These are phyloP conservation scores for Decapterus maruadsi DNA, from an alignment of 2,797 vertebrate species.

Conservation along the genomic window DNA sequence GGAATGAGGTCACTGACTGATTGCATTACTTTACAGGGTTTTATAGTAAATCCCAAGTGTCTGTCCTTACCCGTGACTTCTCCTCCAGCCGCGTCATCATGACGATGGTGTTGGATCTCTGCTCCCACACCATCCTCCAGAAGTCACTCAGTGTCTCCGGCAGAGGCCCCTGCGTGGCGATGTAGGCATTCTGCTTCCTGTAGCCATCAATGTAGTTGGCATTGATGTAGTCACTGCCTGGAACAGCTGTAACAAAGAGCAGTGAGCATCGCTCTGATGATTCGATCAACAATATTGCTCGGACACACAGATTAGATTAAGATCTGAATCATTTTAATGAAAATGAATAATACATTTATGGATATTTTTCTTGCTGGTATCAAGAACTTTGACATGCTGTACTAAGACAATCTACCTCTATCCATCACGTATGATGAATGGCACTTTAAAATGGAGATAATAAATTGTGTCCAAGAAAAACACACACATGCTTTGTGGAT, in stretches of 20 bases:
- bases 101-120: conserved; percentile 94
- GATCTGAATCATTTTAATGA: conserved; percentile 6
- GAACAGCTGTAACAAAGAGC: conserved; percentile 69
- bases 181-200: conserved; percentile 99
- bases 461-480: not conserved
- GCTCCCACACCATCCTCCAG: conserved; percentile 99
- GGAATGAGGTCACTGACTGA: conserved; percentile 4
- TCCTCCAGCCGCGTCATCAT: conserved; percentile 99
- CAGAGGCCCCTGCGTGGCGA: conserved; percentile 96
- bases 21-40: not conserved
- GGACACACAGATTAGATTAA: conserved; percentile 9
- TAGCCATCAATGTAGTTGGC: conserved; percentile 98
- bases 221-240: conserved; percentile 96
- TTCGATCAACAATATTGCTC: conserved; percentile 6
- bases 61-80: conserved; percentile 87
- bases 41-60: not conserved
- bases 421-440: not conserved
- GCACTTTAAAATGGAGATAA: conserved; percentile 5
- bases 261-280: not conserved
- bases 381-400: not conserved
- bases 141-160: conserved; percentile 98
- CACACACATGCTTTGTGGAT: conserved; percentile 2
- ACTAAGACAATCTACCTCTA: conserved; percentile 1
- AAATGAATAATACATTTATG: not conserved
- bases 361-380: not conserved